These are phyloP conservation scores for Caenorhabditis drosophilae DNA, from an alignment of 2,888 invertebrate species.

Conservation along the genomic window DNA sequence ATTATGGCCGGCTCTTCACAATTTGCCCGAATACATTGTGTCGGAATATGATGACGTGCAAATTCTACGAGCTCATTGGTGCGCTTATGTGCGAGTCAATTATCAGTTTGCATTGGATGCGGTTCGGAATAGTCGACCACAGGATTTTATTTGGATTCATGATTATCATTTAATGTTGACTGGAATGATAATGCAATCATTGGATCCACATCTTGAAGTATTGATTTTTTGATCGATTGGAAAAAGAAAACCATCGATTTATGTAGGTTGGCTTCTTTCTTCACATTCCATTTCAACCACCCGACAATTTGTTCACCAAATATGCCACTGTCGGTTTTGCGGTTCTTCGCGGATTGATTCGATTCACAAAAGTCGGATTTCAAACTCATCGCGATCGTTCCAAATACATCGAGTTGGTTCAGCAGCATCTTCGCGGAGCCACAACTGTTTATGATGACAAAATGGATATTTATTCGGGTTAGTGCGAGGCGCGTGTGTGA, in stretches of 20 bases:
- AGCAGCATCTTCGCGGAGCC: slow-evolving; percentile 57
- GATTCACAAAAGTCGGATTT: slow-evolving; percentile 79
- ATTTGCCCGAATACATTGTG: slow-evolving; percentile 68
- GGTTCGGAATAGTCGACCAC: slow-evolving; percentile 66
- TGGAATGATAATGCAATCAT: slow-evolving; percentile 86
- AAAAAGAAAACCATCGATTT: no score
- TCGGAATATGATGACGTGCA: slow-evolving; percentile 64
- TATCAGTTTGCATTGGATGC: slow-evolving; percentile 69
- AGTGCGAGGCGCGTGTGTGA: no score
- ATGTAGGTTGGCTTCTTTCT: slow-evolving; percentile 92
- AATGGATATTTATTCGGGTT: slow-evolving; percentile 57
- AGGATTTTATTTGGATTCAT: slow-evolving; percentile 88
- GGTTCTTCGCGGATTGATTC: slow-evolving; percentile 87
- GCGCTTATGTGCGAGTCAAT: slow-evolving; percentile 67
- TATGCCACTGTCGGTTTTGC: slow-evolving; percentile 72
- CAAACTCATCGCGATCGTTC: slow-evolving; percentile 67
- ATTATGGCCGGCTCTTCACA: slow-evolving; percentile 69
- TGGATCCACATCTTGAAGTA: slow-evolving; percentile 68
- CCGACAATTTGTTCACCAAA: slow-evolving; percentile 80
- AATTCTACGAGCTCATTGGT: slow-evolving; percentile 61
- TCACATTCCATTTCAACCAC: slow-evolving; percentile 92
- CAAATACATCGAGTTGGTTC: slow-evolving; percentile 61
- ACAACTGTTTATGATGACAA: slow-evolving; percentile 54
- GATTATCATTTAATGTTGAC: slow-evolving; percentile 92
- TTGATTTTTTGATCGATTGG: no score